Evolutionary conservation across 2,888 invertebrate genomes (phyloP), one percentile per base, ranked within the genome.

Genomic region (Invenusta paracnida): DNA sequence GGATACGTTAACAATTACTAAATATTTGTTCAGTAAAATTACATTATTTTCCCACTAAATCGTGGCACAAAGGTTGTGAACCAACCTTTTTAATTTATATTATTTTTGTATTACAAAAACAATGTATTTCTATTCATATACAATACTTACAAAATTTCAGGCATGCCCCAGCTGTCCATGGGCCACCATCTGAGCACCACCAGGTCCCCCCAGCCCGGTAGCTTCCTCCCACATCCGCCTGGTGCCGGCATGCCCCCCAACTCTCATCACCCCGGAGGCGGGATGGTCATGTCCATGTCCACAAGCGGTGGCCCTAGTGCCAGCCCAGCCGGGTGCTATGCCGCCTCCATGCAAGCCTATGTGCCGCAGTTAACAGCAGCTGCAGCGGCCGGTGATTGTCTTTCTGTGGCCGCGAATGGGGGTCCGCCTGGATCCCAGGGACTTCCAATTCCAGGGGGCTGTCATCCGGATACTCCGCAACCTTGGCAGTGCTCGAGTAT

Each of bases 401-500:
- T 73, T 2, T 23, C 73, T 5, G 48, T 5, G 48, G 5, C 17
- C 5, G 5, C 48, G 17, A n/a, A n/a, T n/a, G 48, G 48, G 17
- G 5, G 48, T 17, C 73, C 73, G 27, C 73, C 73, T 5, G 73
- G 73, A 2, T 73, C 73, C 25, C 73, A 73, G 27, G 73, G 73
- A 5, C 48, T 48, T 5, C 48, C 48, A 48, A 25, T 73, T 13
- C 5, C 17, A 17, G 48, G 48, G 5, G 73, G 73, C 73, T 73
- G 73, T 23, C 73, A 73, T 23, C 27, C 11, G 73, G 73, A 73
- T 2, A 23, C 73, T 5, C 73, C 73, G 2, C 73, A 73, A 23
- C 73, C 73, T 23, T 73, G 73, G 73, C 73, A 73, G 73, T 73
- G 73, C 73, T 23, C 73, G 11, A 73, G 73, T 73, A 73, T 73